Base-by-base conservation (phyloP, 2,113 vertebrate species). In the Otocyon megalotis region DNA sequence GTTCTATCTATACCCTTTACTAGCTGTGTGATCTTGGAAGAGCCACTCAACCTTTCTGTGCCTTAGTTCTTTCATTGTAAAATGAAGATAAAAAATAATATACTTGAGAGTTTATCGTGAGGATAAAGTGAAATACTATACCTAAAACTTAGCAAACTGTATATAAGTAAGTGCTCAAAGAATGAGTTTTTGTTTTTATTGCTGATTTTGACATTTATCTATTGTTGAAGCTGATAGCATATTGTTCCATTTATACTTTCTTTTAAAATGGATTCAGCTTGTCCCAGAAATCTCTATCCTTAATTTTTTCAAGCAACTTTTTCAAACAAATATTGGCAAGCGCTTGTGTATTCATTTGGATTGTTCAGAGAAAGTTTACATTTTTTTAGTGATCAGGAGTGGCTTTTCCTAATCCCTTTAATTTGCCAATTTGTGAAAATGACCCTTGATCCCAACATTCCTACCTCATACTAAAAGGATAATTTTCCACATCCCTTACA, bases 261-360 rank as follows among this genome's bases (percentile, higher is more conserved):
- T 69, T 87, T 96, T 77, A 53, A 43, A 82, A 83, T 32, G 11
- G 43, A 62, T 62, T 56, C 50, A 54, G 22, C 67, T 62, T 93
- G 58, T 93, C 93, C 54, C 74, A 92, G 83, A 94, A 96, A 92
- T 87, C 50, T 93, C 95, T 76, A 80, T 83, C 37, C 62, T 90
- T 79, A 93, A 81, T 77, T 84, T 85, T 95, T 94, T 62, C 35
- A 95, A 92, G 48, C 35, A 89, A 85, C 1, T 13, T 74, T 90
- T 83, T 71, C 58, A 89, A 89, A 76, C 4, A 91, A 63, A 56
- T 79, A 2, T 96, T 84, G 90, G 48, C 71, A 94, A 80, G 16
- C 8, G 35, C 94, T 97, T 82, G 16, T 93, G 24, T 50, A 82
- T 81, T 90, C 24, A 82, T 92, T 96, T 88, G 69, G 58, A 63